These are phyloP conservation scores for Atlantisia rogersi DNA, from an alignment of 2,113 vertebrate genomes.

Conservation along the genomic window DNA sequence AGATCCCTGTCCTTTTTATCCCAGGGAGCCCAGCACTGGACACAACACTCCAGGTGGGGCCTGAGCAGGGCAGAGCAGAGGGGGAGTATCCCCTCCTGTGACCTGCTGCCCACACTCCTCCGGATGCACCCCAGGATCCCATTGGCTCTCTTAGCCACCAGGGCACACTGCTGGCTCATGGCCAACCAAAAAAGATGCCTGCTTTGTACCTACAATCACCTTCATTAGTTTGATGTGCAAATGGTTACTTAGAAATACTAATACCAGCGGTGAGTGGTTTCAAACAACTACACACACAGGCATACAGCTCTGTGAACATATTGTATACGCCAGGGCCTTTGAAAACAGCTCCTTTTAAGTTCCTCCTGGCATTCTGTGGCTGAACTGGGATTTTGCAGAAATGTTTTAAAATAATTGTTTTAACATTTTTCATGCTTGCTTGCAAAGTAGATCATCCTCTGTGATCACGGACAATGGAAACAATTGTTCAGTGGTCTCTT, in stretches of 20 bases:
- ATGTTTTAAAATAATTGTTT: slow-evolving; percentile 22
- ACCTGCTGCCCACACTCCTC: no score
- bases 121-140: no score
- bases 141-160: no score
- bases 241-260: neutral
- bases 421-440: neutral
- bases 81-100: no score
- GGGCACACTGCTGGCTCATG: no score
- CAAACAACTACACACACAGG: neutral
- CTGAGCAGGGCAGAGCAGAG: no score
- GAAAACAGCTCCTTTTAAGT: neutral
- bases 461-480: slow-evolving; percentile 15
- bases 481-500: neutral
- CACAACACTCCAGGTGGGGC: no score
- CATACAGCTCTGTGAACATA: neutral
- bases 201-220: neutral
- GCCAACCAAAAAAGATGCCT: neutral
- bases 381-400: neutral
- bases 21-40: no score
- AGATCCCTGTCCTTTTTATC: no score
- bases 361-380: neutral
- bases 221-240: slow-evolving; percentile 7
- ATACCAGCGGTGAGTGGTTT: neutral
- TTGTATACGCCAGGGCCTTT: neutral
- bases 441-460: slow-evolving; percentile 43